Evolutionary conservation across 2,888 invertebrate genomes (phyloP).

Genomic region (Rhogogaster chlorosoma): DNA sequence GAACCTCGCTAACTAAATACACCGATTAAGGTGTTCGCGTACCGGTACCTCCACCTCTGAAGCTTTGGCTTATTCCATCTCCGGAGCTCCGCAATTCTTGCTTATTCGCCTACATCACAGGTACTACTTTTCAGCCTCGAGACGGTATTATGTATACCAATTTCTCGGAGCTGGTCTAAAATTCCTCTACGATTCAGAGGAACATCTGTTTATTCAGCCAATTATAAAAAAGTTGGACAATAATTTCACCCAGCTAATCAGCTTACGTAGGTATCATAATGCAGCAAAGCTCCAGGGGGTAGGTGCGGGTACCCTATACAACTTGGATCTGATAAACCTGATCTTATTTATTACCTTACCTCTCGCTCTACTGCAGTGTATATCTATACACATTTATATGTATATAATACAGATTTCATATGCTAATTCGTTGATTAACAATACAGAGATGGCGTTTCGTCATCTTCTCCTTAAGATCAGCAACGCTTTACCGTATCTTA

Average conservation of each 20-base stretch:
- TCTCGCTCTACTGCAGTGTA: neutral
- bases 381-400: slow-evolving; percentile 31
- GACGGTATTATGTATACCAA: neutral
- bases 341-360: slow-evolving; percentile 70
- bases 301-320: slow-evolving; percentile 66
- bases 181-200: neutral
- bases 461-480: slow-evolving; percentile 58
- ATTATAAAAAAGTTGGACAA: slow-evolving; percentile 75
- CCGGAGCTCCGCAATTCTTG: neutral
- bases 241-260: slow-evolving; percentile 74
- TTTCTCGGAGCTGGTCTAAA: neutral
- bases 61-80: neutral
- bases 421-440: slow-evolving; percentile 75
- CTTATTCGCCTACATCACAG: neutral
- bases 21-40: slow-evolving; percentile 45
- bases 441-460: slow-evolving; percentile 68
- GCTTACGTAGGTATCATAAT: slow-evolving; percentile 72
- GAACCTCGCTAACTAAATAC: slow-evolving; percentile 32
- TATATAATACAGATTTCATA: slow-evolving; percentile 71
- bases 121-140: neutral
- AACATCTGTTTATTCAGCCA: slow-evolving; percentile 63
- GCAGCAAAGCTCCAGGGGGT: slow-evolving; percentile 61
- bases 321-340: slow-evolving; percentile 74
- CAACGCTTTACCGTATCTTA: slow-evolving; percentile 59
- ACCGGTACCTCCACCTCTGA: slow-evolving; percentile 24